Conservation (phyloP, 2,888 invertebrate species). For the Meganola albula region DNA sequence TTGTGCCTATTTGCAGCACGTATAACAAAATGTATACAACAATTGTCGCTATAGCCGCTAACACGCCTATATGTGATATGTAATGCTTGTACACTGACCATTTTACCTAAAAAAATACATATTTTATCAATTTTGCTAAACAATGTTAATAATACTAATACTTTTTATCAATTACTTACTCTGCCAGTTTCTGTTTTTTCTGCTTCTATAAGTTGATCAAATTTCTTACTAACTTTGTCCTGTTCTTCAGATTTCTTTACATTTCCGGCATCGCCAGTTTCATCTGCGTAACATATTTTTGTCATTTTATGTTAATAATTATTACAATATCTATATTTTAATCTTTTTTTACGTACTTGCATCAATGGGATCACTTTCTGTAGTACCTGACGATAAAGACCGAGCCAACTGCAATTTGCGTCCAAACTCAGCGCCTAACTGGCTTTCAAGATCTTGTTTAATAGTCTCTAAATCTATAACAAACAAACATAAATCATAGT, state of each 20-base stretch:
- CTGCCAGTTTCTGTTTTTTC: slow-evolving; percentile 95
- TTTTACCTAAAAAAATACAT: slow-evolving; percentile 81
- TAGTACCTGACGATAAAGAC: slow-evolving; percentile 84
- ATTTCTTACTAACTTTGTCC: no score
- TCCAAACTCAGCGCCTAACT: slow-evolving; percentile 81
- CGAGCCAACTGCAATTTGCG: slow-evolving; percentile 82
- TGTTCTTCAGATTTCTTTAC: no score
- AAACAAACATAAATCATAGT: no score
- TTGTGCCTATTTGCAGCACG: slow-evolving; percentile 90
- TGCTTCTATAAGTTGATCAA: slow-evolving; percentile 88
- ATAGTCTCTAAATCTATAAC: slow-evolving; percentile 75
- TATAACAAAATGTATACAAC: slow-evolving; percentile 88
- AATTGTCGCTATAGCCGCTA: slow-evolving; percentile 83
- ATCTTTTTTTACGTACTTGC: no score
- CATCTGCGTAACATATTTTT: no score
- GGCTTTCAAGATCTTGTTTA: slow-evolving; percentile 84
- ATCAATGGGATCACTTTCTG: slow-evolving; percentile 75
- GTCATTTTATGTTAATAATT: no score
- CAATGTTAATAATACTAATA: no score
- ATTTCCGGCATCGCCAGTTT: no score
- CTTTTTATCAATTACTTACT: slow-evolving; percentile 80
- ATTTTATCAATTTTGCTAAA: neutral
- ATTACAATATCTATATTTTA: no score
- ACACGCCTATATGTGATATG: slow-evolving; percentile 87
- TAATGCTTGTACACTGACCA: slow-evolving; percentile 93